A percentile compares a stretch with the other conserved stretches of the same genome.
phyloP scores from a whole-genome alignment of 2,113 vertebrate species.

The Hemiprocne comata region DNA sequence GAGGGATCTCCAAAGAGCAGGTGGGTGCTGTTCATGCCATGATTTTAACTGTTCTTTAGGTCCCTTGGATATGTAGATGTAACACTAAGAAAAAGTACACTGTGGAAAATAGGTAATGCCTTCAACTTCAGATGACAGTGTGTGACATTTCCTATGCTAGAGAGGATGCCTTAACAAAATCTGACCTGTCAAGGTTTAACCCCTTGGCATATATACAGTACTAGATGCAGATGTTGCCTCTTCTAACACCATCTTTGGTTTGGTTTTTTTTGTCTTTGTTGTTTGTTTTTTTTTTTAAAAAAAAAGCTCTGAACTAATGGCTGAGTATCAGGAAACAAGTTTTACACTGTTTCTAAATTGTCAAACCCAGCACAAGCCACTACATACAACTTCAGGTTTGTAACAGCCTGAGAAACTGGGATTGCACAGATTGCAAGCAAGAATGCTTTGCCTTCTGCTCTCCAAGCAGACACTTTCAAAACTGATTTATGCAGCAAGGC shows the following conservation, averaged over 20 bases:
- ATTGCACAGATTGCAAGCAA: not conserved
- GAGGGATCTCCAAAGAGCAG: not conserved
- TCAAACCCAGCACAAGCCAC: not conserved
- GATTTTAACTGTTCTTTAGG: not conserved
- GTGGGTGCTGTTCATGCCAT: not conserved
- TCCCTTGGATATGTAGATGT: not conserved
- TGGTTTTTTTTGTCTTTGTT: too few species aligned
- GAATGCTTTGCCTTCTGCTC: fast-evolving
- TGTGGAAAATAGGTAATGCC: not conserved
- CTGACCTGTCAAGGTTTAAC: not conserved
- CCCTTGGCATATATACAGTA: not conserved
- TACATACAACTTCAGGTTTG: not conserved
- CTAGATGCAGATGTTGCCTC: not conserved
- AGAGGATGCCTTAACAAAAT: not conserved
- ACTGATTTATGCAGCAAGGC: not conserved
- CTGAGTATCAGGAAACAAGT: not conserved
- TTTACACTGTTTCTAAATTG: not conserved
- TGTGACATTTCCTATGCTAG: not conserved
- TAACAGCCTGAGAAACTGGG: fast-evolving
- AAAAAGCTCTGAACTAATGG: too few species aligned
- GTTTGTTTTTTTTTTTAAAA: not conserved
- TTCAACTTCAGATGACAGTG: fast-evolving
- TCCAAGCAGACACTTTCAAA: not conserved
- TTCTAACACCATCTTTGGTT: not conserved
- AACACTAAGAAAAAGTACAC: fast-evolving